phyloP scores from a whole-genome alignment of 1,140 invertebrate species.

The Galendromus occidentalis region DNA sequence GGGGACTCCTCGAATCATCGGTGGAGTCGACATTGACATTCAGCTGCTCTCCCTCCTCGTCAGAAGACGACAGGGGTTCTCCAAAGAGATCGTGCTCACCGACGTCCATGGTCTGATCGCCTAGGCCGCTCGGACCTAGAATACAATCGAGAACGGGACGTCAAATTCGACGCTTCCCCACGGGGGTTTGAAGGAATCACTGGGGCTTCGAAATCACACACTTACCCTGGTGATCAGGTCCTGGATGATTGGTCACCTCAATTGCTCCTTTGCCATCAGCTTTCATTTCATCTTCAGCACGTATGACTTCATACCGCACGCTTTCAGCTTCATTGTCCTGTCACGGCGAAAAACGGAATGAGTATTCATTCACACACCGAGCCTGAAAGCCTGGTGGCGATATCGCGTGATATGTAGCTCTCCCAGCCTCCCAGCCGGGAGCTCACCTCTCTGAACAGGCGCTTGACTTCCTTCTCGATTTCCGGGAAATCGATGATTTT shows the following conservation, averaged over 20 bases:
- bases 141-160: not conserved
- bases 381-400: not conserved
- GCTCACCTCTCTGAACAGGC: slow-evolving; percentile 46
- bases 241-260: slow-evolving; percentile 29
- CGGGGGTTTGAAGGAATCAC: too few relatives aligned
- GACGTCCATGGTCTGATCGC: slow-evolving; percentile 20
- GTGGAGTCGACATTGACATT: slow-evolving; percentile 10
- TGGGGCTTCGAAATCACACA: slow-evolving; percentile 18
- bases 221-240: slow-evolving; percentile 35
- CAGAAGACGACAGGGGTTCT: slow-evolving; percentile 59
- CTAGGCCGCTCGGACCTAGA: slow-evolving; percentile 7
- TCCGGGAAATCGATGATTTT: slow-evolving; percentile 92
- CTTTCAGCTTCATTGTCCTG: slow-evolving; percentile 69
- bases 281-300: slow-evolving; percentile 54
- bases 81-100: slow-evolving; percentile 68
- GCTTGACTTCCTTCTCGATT: slow-evolving; percentile 87
- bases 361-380: not conserved
- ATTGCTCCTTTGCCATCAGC: slow-evolving; percentile 24
- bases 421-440: slow-evolving; percentile 12
- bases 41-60: slow-evolving; percentile 22
- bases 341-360: too few relatives aligned
- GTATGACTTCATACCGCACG: slow-evolving; percentile 78
- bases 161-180: too few relatives aligned
- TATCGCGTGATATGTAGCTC: not conserved
- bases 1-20: not conserved